Evolutionary conservation across 2,113 vertebrate species (phyloP).

Genomic region (Zingel zingel): DNA sequence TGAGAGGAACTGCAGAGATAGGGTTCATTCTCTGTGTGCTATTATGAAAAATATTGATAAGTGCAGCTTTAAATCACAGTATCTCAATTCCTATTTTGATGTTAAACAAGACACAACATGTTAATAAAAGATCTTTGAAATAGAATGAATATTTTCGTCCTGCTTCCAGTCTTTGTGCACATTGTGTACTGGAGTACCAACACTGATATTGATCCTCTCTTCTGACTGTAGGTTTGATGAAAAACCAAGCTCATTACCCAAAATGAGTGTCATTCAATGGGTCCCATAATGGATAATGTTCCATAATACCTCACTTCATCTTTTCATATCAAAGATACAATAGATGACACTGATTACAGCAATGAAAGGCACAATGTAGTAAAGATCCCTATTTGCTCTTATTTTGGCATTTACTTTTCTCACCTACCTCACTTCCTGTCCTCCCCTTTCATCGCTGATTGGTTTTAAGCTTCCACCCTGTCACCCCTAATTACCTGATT

Average conservation of each 20-base stretch:
- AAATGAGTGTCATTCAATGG: background rate
- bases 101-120: background rate
- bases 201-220: background rate
- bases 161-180: background rate
- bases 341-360: background rate
- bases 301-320: background rate
- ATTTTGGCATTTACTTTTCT: too few species aligned
- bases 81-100: background rate
- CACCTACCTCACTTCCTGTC: too few species aligned
- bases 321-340: background rate
- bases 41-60: background rate
- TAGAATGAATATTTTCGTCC: background rate
- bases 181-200: background rate
- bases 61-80: background rate
- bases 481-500: too few species aligned
- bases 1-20: too few species aligned
- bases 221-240: background rate
- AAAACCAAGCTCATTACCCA: background rate
- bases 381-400: too few species aligned
- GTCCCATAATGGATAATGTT: background rate
- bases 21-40: too few species aligned
- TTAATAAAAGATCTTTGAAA: background rate
- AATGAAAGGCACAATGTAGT: background rate
- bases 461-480: too few species aligned
- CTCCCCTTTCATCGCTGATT: too few species aligned